These are phyloP conservation scores for Drosophila kurseongensis DNA, from an alignment of 1,140 invertebrate genomes.

Conservation along the genomic window DNA sequence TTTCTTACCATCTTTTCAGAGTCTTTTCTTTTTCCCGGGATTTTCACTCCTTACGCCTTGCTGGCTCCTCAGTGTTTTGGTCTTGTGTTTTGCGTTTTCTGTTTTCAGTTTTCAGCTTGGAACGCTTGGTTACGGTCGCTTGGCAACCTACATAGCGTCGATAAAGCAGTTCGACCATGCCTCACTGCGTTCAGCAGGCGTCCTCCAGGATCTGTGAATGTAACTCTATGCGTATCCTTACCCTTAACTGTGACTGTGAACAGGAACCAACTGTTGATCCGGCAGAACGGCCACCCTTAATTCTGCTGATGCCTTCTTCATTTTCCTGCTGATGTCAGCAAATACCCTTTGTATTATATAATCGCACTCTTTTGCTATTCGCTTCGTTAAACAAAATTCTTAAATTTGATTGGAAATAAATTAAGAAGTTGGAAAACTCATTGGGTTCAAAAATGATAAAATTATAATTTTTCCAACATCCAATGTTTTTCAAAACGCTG, in stretches of 20 bases:
- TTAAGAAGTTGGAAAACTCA: too few species aligned
- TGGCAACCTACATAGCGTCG: slow-evolving; percentile 72
- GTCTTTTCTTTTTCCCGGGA: slow-evolving; percentile 13
- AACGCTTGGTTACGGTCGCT: slow-evolving; percentile 75
- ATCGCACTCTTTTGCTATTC: too few species aligned
- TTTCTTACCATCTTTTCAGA: slow-evolving; percentile 70
- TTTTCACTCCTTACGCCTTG: slow-evolving; percentile 21
- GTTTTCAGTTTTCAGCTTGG: slow-evolving; percentile 24
- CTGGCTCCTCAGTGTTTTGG: slow-evolving; percentile 3
- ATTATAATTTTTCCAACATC: too few species aligned
- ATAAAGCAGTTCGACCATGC: slow-evolving; percentile 67
- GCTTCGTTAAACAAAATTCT: too few species aligned
- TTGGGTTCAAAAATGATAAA: too few species aligned
- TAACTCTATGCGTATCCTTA: slow-evolving; percentile 30
- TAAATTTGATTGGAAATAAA: too few species aligned
- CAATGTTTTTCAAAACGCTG: too few species aligned
- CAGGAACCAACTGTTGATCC: slow-evolving; percentile 37
- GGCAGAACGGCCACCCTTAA: slow-evolving; percentile 25
- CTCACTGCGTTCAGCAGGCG: slow-evolving; percentile 33
- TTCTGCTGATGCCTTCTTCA: slow-evolving; percentile 20
- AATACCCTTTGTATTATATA: background rate
- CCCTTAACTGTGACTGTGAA: background rate
- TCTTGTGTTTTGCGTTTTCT: slow-evolving; percentile 27
- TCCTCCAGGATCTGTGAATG: background rate
- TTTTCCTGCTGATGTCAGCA: slow-evolving; percentile 18